Percentiles rank a stretch among this genome's conserved stretches.
Evolutionary conservation across 2,888 invertebrate genomes (phyloP).

Genomic region (Lypha dubia): DNA sequence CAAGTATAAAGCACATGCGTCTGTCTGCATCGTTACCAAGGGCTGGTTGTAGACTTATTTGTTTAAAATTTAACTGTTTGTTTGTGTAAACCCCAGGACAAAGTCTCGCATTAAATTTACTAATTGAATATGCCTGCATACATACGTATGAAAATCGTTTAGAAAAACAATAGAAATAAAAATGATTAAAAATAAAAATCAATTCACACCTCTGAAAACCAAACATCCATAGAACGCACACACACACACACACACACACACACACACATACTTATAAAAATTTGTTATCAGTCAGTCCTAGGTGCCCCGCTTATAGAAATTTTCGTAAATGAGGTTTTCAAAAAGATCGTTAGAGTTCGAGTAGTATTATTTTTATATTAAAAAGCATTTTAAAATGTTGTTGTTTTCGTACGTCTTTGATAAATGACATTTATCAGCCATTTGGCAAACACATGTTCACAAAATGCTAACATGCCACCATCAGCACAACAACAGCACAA

Average conservation of each 20-base stretch:
- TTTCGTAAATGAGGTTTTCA: neutral
- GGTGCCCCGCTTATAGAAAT: slow-evolving; percentile 3
- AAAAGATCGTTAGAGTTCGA: slow-evolving; percentile 34
- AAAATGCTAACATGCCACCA: slow-evolving; percentile 75
- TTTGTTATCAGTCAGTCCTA: slow-evolving; percentile 33
- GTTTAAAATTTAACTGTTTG: slow-evolving; percentile 37
- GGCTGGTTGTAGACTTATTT: neutral
- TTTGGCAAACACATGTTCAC: slow-evolving; percentile 83
- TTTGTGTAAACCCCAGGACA: slow-evolving; percentile 47
- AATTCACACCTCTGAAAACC: slow-evolving; percentile 69
- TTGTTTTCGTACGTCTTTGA: slow-evolving; percentile 44
- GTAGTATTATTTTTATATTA: slow-evolving; percentile 25
- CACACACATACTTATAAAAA: neutral
- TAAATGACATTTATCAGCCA: slow-evolving; percentile 76
- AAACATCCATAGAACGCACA: slow-evolving; percentile 1
- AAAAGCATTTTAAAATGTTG: slow-evolving; percentile 33
- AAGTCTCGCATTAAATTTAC: slow-evolving; percentile 32
- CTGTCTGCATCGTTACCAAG: neutral
- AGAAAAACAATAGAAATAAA: slow-evolving; percentile 41
- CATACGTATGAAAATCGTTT: slow-evolving; percentile 18
- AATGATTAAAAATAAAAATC: slow-evolving; percentile 45
- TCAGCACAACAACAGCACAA: neutral
- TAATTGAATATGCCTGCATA: neutral
- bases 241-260: neutral
- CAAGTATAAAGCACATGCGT: slow-evolving; percentile 49